Conservation (phyloP, 2,113 vertebrate genomes). For the Sphaerodactylus townsendi region DNA sequence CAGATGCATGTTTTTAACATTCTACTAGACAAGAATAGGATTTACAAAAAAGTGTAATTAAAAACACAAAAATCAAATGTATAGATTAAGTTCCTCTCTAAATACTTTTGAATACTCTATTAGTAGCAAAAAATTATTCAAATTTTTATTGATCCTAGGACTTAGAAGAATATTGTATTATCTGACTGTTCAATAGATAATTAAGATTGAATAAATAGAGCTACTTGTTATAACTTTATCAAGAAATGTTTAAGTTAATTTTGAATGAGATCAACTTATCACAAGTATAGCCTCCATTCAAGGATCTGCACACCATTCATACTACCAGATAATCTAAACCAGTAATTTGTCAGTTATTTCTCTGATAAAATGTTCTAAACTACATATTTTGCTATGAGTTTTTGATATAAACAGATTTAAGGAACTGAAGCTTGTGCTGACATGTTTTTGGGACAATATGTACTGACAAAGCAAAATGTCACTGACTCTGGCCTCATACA, state of each 20-base stretch:
- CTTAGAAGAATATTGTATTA: not conserved
- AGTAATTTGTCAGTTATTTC: not conserved
- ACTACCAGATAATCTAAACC: not conserved
- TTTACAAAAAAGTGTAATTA: not conserved
- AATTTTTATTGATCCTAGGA: not conserved
- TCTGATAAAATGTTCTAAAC: not conserved
- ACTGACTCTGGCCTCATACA: not conserved
- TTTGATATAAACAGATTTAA: not conserved
- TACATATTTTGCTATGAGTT: not conserved
- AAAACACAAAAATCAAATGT: not conserved
- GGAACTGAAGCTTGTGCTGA: not conserved
- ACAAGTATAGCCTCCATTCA: not conserved
- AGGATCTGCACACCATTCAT: not conserved
- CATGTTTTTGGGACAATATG: not conserved
- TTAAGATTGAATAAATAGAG: not conserved
- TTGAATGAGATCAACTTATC: not conserved
- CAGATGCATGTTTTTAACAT: too few relatives aligned
- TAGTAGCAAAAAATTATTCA: not conserved
- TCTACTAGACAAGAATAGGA: too few relatives aligned
- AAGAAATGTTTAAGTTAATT: not conserved
- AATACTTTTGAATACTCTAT: not conserved
- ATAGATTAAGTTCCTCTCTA: not conserved
- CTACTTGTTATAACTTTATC: not conserved
- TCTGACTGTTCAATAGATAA: not conserved
- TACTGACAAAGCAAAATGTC: not conserved